Base-by-base conservation (phyloP, 2,888 invertebrate species). In the Dorcus parallelipipedus region DNA sequence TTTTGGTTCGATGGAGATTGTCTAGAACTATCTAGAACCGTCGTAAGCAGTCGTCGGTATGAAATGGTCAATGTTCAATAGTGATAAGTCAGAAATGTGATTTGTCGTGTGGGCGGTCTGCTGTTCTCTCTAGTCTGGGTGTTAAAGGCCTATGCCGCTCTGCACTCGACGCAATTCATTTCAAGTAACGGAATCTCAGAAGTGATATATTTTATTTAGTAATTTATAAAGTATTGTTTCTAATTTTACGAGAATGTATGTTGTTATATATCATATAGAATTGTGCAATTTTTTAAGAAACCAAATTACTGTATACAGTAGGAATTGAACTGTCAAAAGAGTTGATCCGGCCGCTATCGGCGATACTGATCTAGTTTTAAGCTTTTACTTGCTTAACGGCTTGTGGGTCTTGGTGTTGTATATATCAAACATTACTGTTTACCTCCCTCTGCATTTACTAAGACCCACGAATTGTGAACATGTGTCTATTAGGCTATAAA, bases 71-170 rank as follows among this genome's bases (percentile, higher is more conserved):
- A 64, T 67, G 63, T 64, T 62, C 56, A 61, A 20, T 64, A 67
- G 66, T 66, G 66, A 65, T 66, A 68, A 67, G 66, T 65, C 67
- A 63, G 67, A 67, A 60, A 63, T 67, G 67, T 69, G 67, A 67
- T 69, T 68, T 62, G 66, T 64, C 60, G 62, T 64, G 61, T 65
- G 64, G 67, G 68, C 71, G 72, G 70, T 71, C 67, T 72, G 72
- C 72, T 69, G 69, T 71, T 58, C 70, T 73, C 69, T 76, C 75
- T 76, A 76, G 76, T 76, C 75, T 71, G 71, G 69, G 71, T 70
- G 65, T 63, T 60, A 63, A 65, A 61, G 65, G 67, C 63, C 66
- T 67, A 64, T 62, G 62, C 64, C 58, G 51, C 42, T 54, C 49
- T 55, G 65, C 68, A 67, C 64, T 67, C 61, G 61, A 62, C 67